Base-by-base conservation (phyloP, 2,888 invertebrate species). In the Archips crataeganus region DNA sequence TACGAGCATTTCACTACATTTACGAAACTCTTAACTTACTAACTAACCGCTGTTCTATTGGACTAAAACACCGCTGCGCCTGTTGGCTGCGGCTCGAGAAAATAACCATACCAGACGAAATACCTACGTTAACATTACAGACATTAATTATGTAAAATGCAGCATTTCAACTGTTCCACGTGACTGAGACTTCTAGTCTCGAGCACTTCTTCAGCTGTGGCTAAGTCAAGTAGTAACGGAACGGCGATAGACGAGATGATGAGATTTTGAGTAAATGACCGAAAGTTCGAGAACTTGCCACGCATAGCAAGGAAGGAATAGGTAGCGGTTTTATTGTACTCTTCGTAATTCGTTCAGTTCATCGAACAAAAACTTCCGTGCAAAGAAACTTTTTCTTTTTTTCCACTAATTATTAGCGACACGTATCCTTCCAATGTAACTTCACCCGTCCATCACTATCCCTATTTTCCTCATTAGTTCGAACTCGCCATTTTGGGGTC, bases 1-100 rank as follows among this genome's bases (percentile, higher is more conserved):
- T 91, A 91, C 88, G 80, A 87, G 88, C 84, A 89, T 87, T 91
- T 90, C 87, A 89, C 92, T 92, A 92, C 91, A 77, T 79, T 87
- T 89, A 92, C 86, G 89, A 90, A 88, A 90, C 84, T 86, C 87
- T 89, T 90, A 88, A 79, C 87, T 86, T 89, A 90, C 81, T 86
- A 86, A 78, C 90, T 90, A 92, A 88, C 87, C 84, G 87, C 85
- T 87, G 87, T 83, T 85, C 87, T 90, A 88, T 89, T 91, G 91
- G 91, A 92, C 91, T 92, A 90, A 85, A 80, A 85, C 82, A 77
- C 83, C 80, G 82, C 82, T 54, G 57, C 64, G 45, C 10, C 63
- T 75, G 77, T 80, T 74, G 79, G 77, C 80, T 79, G 81, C 87
- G 82, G 83, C 82, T 82, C 79, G 79, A 82, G 81, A 84, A 87